phyloP scores from a whole-genome alignment of 2,888 invertebrate genomes.

The Entomobrya multifasciata region DNA sequence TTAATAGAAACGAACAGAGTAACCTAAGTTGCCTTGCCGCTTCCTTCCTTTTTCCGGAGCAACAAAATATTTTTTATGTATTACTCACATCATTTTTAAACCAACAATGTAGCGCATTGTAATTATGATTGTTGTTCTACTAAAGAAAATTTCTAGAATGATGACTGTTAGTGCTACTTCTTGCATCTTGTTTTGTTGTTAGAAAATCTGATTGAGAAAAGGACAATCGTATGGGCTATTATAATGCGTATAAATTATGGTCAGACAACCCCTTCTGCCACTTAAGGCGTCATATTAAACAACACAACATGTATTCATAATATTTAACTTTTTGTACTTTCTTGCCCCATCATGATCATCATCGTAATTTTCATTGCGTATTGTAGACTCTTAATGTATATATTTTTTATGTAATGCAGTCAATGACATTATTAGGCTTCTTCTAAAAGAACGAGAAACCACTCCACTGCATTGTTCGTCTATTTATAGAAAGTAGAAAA shows the following conservation, averaged over 20 bases:
- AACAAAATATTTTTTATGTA: conserved; percentile 62
- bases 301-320: conserved; percentile 7
- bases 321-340: conserved; percentile 45
- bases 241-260: conserved; percentile 56
- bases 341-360: conserved; percentile 24
- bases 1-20: conserved; percentile 49
- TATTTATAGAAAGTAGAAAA: not conserved
- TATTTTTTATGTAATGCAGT: not conserved
- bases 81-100: conserved; percentile 63
- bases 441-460: not conserved
- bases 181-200: not conserved
- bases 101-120: not conserved
- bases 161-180: conserved; percentile 21
- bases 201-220: conserved; percentile 65
- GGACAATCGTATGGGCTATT: conserved; percentile 56
- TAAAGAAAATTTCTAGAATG: not conserved
- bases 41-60: conserved; percentile 71
- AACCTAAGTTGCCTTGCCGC: conserved; percentile 69
- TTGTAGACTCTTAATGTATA: not conserved
- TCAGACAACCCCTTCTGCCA: conserved; percentile 67
- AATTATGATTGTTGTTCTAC: not conserved
- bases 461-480: no score
- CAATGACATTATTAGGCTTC: conserved; percentile 34
- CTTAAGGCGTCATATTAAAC: conserved; percentile 47
- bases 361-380: not conserved